A percentile compares a stretch with the other conserved stretches of the same genome.
phyloP scores from a whole-genome alignment of 2,113 vertebrate species.

The Seriola quinqueradiata region DNA sequence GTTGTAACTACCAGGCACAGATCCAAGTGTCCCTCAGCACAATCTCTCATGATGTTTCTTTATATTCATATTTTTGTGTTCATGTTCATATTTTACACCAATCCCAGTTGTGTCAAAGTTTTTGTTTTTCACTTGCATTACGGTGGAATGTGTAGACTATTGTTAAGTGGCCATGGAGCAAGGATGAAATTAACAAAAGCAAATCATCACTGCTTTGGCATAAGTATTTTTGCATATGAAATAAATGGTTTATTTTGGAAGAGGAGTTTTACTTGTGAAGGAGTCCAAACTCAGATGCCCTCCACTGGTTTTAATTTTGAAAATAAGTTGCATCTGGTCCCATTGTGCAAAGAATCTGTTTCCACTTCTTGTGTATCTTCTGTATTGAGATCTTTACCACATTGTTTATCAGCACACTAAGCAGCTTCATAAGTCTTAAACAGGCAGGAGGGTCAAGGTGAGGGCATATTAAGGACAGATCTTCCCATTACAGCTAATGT shows the following conservation, averaged over 20 bases:
- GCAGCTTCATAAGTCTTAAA: constrained; percentile 7
- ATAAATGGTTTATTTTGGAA: constrained; percentile 1
- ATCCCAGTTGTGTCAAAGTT: constrained; percentile 17
- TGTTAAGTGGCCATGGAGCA: constrained; percentile 22
- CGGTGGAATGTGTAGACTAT: neutral
- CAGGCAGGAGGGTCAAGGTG: constrained; percentile 16
- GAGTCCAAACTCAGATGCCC: constrained; percentile 13
- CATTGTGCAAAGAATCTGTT: constrained; percentile 36
- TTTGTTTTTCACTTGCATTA: constrained; percentile 21
- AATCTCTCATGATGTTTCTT: constrained; percentile 10
- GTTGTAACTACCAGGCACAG: constrained; percentile 43
- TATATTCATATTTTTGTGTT: constrained; percentile 6
- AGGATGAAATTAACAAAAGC: constrained; percentile 19
- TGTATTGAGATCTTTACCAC: constrained; percentile 47
- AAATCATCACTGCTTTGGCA: constrained; percentile 15
- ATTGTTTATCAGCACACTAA: constrained; percentile 52
- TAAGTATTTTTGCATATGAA: neutral
- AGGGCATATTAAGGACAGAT: constrained; percentile 3
- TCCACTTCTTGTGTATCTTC: constrained; percentile 44
- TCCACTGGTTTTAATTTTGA: constrained; percentile 66
- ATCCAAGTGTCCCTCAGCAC: constrained; percentile 32
- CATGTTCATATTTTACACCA: constrained; percentile 12
- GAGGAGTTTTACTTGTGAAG: constrained; percentile 4
- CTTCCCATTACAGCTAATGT: constrained; percentile 4
- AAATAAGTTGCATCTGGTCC: constrained; percentile 60